Conservation (phyloP, 2,113 vertebrate species). For the Rafetus swinhoei region DNA sequence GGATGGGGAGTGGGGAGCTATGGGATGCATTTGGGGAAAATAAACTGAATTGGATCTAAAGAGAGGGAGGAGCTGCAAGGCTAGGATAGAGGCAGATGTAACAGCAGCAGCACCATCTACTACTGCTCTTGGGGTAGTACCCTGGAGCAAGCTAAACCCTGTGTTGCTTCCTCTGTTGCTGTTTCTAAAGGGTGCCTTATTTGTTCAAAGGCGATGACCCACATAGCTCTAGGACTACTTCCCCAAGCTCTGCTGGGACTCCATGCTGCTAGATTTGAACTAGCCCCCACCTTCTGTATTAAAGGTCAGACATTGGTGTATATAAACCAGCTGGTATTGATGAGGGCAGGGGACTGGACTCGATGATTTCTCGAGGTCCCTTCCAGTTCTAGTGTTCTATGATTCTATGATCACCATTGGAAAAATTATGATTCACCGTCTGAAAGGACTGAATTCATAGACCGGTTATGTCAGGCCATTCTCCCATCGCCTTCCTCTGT, state of each 20-base stretch:
- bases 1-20: neutral
- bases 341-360: too few species aligned
- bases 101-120: neutral
- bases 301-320: neutral
- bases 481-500: neutral
- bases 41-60: neutral
- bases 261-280: neutral
- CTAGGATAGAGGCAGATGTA: neutral
- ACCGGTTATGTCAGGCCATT: neutral
- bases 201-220: neutral
- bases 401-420: neutral
- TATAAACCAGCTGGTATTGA: neutral
- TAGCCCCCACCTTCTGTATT: neutral
- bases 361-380: too few species aligned
- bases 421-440: neutral
- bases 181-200: neutral
- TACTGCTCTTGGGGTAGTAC: neutral
- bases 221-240: neutral
- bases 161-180: neutral
- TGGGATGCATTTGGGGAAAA: neutral
- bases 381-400: too few species aligned
- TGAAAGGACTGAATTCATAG: neutral
- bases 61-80: neutral
- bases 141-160: neutral
- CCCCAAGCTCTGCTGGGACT: neutral